Evolutionary conservation across 2,888 invertebrate species (phyloP).

Genomic region (Phortica okadai): DNA sequence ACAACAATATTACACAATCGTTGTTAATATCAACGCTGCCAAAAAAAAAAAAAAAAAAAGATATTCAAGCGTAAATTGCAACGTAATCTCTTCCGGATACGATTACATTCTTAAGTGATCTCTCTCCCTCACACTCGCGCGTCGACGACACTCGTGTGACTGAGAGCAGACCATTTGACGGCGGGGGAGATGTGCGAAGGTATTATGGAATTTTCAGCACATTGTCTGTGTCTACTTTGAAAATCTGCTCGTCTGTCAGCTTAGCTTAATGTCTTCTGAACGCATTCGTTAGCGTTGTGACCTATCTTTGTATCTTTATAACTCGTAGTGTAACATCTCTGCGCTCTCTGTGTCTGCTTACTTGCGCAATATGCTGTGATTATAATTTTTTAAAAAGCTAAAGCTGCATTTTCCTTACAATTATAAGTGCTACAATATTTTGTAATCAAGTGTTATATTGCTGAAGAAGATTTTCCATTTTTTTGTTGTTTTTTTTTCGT

Average conservation of each 20-base stretch:
- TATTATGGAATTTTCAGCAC: slow-evolving; percentile 38
- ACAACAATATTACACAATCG: slow-evolving; percentile 17
- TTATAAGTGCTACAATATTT: slow-evolving; percentile 48
- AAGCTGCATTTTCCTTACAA: slow-evolving; percentile 72
- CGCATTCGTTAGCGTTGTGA: slow-evolving; percentile 58
- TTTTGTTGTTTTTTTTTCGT: slow-evolving; percentile 17
- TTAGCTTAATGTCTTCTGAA: slow-evolving; percentile 33
- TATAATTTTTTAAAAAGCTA: slow-evolving; percentile 71
- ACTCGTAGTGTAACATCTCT: slow-evolving; percentile 15
- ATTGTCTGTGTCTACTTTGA: slow-evolving; percentile 27
- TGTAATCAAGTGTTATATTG: slow-evolving; percentile 33
- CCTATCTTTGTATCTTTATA: slow-evolving; percentile 71
- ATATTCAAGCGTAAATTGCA: slow-evolving; percentile 63
- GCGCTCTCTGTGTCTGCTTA: slow-evolving; percentile 39
- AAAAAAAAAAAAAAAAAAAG: slow-evolving; percentile 14
- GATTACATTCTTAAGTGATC: slow-evolving; percentile 68
- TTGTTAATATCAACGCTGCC: slow-evolving; percentile 11
- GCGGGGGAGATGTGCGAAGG: slow-evolving; percentile 34
- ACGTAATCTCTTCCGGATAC: slow-evolving; percentile 73
- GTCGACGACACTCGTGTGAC: not conserved
- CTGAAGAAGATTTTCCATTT: slow-evolving; percentile 25
- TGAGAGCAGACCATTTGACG: slow-evolving; percentile 43
- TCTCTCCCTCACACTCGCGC: not conserved
- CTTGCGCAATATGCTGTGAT: slow-evolving; percentile 55
- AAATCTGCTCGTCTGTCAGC: slow-evolving; percentile 35